A percentile compares a stretch with the other conserved stretches of the same genome.
These are phyloP conservation scores for Xyrauchen texanus DNA, from an alignment of 2,113 vertebrate genomes.

Conservation along the genomic window DNA sequence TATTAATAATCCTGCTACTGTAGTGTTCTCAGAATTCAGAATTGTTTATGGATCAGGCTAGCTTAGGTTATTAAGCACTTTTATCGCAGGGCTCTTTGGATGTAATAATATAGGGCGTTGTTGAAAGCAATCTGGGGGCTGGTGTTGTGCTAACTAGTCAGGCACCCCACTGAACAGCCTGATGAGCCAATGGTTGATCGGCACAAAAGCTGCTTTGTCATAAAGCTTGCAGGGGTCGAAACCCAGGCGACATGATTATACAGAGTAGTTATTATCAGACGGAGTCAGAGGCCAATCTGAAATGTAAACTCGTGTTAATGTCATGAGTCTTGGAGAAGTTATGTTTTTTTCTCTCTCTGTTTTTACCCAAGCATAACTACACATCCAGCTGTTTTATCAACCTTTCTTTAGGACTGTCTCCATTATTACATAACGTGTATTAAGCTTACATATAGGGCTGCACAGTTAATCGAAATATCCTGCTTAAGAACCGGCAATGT, in stretches of 20 bases:
- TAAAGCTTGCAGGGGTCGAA: constrained; percentile 45
- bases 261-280: constrained; percentile 51
- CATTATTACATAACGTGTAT: too few species aligned
- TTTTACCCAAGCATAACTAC: neutral
- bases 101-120: constrained; percentile 29
- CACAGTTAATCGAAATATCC: too few species aligned
- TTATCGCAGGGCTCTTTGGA: neutral
- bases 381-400: neutral
- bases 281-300: constrained; percentile 44
- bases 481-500: too few species aligned
- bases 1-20: neutral
- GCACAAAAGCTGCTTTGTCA: constrained; percentile 63
- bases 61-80: constrained; percentile 29
- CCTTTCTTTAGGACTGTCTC: too few species aligned
- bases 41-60: constrained; percentile 27
- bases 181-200: constrained; percentile 48
- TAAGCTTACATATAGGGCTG: too few species aligned
- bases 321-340: neutral
- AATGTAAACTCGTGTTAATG: constrained; percentile 49
- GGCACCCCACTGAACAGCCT: constrained; percentile 51
- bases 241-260: constrained; percentile 49
- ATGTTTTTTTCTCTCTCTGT: neutral
- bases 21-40: constrained; percentile 14
- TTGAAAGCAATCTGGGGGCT: neutral
- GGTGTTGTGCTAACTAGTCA: constrained; percentile 35